These are phyloP conservation scores for Mesochorus sp. DNA, from an alignment of 2,888 invertebrate genomes.

Conservation along the genomic window DNA sequence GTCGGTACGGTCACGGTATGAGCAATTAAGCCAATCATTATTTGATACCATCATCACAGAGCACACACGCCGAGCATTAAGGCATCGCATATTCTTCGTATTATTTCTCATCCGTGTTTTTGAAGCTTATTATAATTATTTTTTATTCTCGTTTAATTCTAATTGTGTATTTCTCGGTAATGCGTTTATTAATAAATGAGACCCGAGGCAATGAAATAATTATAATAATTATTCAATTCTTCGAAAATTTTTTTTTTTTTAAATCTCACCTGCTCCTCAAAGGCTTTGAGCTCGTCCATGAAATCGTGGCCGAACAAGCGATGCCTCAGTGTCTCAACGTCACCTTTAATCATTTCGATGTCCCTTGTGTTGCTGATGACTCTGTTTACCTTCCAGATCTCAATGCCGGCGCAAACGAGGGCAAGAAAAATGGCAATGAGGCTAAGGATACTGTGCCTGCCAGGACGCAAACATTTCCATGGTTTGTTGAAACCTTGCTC, in stretches of 20 bases:
- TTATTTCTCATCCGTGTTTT: neutral
- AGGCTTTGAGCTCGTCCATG: conserved; percentile 75
- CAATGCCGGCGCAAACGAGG: conserved; percentile 72
- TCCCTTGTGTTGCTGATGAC: conserved; percentile 71
- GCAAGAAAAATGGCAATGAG: conserved; percentile 70
- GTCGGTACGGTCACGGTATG: conserved; percentile 25
- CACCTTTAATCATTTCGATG: conserved; percentile 73
- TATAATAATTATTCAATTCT: too few relatives aligned
- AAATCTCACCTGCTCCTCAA: conserved; percentile 78
- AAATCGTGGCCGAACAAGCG: conserved; percentile 75
- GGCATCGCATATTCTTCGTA: neutral
- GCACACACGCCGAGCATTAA: conserved; percentile 24
- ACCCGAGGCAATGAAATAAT: too few relatives aligned
- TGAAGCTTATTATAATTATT: neutral
- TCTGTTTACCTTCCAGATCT: conserved; percentile 74
- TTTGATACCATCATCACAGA: conserved; percentile 54
- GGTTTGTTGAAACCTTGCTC: conserved; percentile 75
- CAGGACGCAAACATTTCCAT: conserved; percentile 60
- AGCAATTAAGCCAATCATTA: conserved; percentile 55
- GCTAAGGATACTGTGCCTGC: conserved; percentile 70
- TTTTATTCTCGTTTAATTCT: conserved; percentile 13
- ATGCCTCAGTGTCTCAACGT: conserved; percentile 76
- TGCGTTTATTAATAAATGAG: too few relatives aligned
- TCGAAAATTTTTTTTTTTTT: too few relatives aligned
- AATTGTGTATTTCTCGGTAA: conserved; percentile 44